Base-by-base conservation (phyloP, 2,113 vertebrate species). In the Corvus cornix region DNA sequence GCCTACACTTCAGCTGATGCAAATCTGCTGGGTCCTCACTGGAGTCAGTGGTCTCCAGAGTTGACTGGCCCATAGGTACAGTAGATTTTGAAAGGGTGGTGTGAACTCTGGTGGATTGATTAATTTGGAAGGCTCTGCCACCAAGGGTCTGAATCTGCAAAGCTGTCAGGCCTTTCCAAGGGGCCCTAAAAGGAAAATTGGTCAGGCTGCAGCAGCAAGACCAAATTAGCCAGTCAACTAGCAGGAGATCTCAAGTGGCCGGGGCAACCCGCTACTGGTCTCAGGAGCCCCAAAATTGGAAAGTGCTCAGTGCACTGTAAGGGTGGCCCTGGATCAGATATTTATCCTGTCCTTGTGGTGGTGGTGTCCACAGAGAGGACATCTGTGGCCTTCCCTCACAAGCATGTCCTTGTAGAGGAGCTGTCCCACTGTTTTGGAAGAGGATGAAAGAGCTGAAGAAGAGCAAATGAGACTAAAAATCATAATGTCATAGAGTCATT, bases 11-110 rank as follows among this genome's bases (percentile, higher is more conserved):
- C 58, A 49, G 49, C 28, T 89, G 73, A 33, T 48, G 19, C 23
- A 51, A 39, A 41, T 51, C 46, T 51, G 9, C 28, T 74, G 23
- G 49, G 27, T 4, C 16, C 89, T 14, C 1, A 2, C 0, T 56
- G 46, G 16, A 48, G 12, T 35, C 59, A 62, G 20, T 33, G 4
- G 1, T 44, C 18, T 53, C 39, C 16, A n/a, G 39, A 53, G 23
- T 8, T 72, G 69, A 2, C 30, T 52, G 10, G 9, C 5, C n/a
- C 2, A 0, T 2, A 33, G 4, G 1, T 26, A 5, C 9, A 18
- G 28, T 26, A 26, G 16, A 7, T 87, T 93, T 69, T 62, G 69
- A 44, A 48, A 55, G 16, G 51, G 28, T 52, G 41, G 3, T n/a
- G n/a, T 53, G 49, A n/a, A 52, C 83, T 94, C 87, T 55, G 44